A percentile compares a stretch with the other conserved stretches of the same genome.
phyloP scores from a whole-genome alignment of 1,140 invertebrate genomes.

The Hetaerina americana region DNA sequence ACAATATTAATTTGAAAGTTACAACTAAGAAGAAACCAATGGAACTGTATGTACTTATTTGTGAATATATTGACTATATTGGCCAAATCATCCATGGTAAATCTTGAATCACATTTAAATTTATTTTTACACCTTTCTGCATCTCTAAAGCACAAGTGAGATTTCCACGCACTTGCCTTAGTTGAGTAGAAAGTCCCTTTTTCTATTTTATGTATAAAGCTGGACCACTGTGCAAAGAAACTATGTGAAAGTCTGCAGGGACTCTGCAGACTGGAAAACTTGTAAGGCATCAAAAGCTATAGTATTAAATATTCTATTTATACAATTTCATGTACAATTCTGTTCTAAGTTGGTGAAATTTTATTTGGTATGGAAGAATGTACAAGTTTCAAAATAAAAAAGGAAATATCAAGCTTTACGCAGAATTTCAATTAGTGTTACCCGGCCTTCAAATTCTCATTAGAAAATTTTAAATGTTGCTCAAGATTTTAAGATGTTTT shows the following conservation, averaged over 20 bases:
- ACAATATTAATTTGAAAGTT: background rate
- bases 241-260: background rate
- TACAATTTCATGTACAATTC: conserved; percentile 7
- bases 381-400: conserved; percentile 8
- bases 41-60: background rate
- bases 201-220: background rate
- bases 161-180: background rate
- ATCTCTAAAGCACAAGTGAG: background rate
- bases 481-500: no score
- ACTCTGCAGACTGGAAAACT: background rate
- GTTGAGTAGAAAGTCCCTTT: background rate
- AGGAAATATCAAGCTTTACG: conserved; percentile 1
- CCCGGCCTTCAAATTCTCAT: no score
- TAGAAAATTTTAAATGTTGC: no score
- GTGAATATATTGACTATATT: conserved; percentile 1
- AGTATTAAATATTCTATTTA: conserved; percentile 5
- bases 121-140: background rate
- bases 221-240: background rate
- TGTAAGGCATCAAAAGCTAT: background rate
- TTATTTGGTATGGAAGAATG: conserved; percentile 8
- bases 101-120: background rate
- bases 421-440: no score
- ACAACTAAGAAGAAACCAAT: background rate
- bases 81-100: background rate
- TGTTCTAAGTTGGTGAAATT: conserved; percentile 6